Evolutionary conservation across 2,888 invertebrate genomes (phyloP), one percentile per base, ranked within the genome.

Genomic region (Ditylenchus weischeri): DNA sequence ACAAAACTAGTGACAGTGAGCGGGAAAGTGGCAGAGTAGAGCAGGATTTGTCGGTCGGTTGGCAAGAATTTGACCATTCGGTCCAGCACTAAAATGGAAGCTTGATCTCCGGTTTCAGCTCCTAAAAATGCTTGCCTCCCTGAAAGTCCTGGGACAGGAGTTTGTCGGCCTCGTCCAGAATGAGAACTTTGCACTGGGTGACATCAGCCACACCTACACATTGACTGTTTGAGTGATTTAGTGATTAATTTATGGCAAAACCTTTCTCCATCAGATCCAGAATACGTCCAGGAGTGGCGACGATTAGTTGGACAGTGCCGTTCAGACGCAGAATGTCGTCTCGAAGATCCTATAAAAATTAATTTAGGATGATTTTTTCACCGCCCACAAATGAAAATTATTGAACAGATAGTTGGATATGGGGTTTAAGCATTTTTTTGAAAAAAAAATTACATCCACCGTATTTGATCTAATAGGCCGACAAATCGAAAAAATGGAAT

Each of bases 281-380:
- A 86, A 99, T 96, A 85, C 98, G 90, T 80, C 98, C 98, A 73
- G 98, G 98, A 75, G 98, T 99, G 74, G 96, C 98, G 84, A 98
- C 95, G 83, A 98, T 92, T 78, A 95, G 90, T 88, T 98, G 98
- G 58, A 83, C 83, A 88, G 93, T 93, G 86, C 96, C 93, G 87
- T 94, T 94, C 85, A 98, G 91, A 86, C 96, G 90, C 91, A 98
- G 92, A 85, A 98, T 98, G 86, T 98, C 98, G 86, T 98, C 96
- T 84, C 94, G 90, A 23, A 87, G 84, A 81, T 87, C 87, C 43
- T 43, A 4, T 29, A 29, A 43, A 43, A 43, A 43, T 43, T 43
- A 43, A 15, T 43, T 29, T 29, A 29, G 29, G 3, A 29, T 29
- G 29, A n/a, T n/a, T n/a, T n/a, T n/a, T n/a, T n/a, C n/a, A n/a